Evolutionary conservation across 2,888 invertebrate species (phyloP), one percentile per base, ranked within the genome.

Genomic region (Rhodophaea formosa): DNA sequence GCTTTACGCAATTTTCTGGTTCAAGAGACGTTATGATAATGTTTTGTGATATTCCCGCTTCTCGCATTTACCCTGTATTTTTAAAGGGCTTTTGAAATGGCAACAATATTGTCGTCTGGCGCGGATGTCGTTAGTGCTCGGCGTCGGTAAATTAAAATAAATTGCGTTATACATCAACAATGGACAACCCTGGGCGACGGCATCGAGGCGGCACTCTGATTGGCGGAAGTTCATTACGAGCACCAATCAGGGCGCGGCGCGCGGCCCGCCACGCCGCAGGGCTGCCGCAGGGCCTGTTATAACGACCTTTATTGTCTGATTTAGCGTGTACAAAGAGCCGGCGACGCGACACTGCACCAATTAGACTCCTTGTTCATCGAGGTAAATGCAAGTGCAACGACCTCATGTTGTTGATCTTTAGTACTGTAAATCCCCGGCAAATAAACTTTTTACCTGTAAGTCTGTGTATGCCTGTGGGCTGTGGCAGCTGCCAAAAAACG

Each of bases 271-370:
- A 65, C 62, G 63, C 68, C 66, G 65, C 67, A 81, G 79, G 82
- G 82, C 64, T 78, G 78, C 82, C 74, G 63, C 68, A 63, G 79
- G 84, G 77, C 65, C 47, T 65, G 74, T 77, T 79, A 77, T 86
- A 87, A 86, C 79, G 84, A 86, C 68, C 80, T 77, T 75, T 77
- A 83, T 82, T 84, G 81, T 86, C 70, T 76, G 75, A 75, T 79
- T 77, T 75, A 75, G 61, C 71, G 71, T 75, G 78, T 78, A 79
- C 74, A 72, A 73, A 75, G 65, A 56, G 51, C 44, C 61, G 63
- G 65, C 57, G 67, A 62, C 59, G 53, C 52, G 62, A 67, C 60
- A 49, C 62, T 57, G 63, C 69, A 52, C 64, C 74, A 77, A 79
- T 80, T 78, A 78, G 74, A 64, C 62, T 60, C 60, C 66, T 67